These are phyloP conservation scores for Sinocyclocheilus grahami DNA, from an alignment of 2,113 vertebrate genomes.

Conservation along the genomic window DNA sequence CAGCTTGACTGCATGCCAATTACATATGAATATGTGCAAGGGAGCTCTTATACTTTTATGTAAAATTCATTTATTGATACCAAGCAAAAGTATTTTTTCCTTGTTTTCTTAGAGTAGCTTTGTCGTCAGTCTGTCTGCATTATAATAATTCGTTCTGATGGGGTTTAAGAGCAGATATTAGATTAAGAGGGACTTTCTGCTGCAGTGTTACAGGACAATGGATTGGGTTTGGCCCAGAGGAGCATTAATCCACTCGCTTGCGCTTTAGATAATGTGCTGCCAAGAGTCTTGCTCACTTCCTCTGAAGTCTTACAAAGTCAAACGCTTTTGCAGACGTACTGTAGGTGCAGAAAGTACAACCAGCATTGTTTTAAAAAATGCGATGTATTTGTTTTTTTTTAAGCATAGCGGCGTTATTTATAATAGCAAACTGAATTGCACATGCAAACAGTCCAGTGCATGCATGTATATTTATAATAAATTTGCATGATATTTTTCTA, in stretches of 20 bases:
- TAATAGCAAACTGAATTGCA: not conserved
- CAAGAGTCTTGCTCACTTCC: conserved; percentile 37
- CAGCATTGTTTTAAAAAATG: not conserved
- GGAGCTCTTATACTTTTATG: not conserved
- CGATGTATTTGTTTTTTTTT: not conserved
- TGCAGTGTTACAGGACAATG: conserved; percentile 51
- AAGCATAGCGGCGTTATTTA: not conserved
- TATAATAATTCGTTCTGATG: conserved; percentile 36
- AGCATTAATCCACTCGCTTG: too few relatives aligned
- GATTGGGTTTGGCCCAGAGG: conserved; percentile 26
- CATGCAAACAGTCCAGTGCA: not conserved
- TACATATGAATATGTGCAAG: too few relatives aligned
- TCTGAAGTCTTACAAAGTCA: conserved; percentile 50
- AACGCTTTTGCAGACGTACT: not conserved
- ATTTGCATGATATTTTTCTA: not conserved
- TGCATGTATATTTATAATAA: not conserved
- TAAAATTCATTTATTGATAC: not conserved
- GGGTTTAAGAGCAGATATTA: conserved; percentile 59
- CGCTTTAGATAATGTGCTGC: conserved; percentile 45
- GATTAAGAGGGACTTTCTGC: conserved; percentile 59
- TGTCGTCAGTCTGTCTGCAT: conserved; percentile 48
- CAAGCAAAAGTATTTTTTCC: not conserved
- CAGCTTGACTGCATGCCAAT: not conserved
- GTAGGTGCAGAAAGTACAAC: not conserved
- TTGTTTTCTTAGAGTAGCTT: conserved; percentile 45